Conservation (phyloP, 2,797 vertebrate species). For the Philypnodon macrostomus region DNA sequence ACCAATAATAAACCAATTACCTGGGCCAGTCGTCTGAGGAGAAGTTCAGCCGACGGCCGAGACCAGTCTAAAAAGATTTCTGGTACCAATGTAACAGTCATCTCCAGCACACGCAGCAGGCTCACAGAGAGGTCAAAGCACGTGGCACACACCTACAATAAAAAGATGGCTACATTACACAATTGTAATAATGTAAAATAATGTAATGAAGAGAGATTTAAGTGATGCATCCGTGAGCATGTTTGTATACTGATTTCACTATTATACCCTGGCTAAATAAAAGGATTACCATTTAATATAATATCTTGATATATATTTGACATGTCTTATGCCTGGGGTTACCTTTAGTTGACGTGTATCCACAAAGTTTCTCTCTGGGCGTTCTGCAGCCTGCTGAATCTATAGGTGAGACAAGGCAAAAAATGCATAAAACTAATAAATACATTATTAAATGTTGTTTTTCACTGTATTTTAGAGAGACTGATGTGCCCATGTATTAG, state of each 20-base stretch:
- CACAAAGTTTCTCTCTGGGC: slow-evolving; percentile 95
- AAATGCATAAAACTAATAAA: no score
- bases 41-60: slow-evolving; percentile 89
- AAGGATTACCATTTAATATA: no score
- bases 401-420: slow-evolving; percentile 41
- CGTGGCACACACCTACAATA: slow-evolving; percentile 87
- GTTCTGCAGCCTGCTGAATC: slow-evolving; percentile 98
- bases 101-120: slow-evolving; percentile 93
- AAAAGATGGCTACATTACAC: not conserved
- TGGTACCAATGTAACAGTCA: slow-evolving; percentile 92
- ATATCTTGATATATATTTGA: no score
- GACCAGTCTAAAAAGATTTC: slow-evolving; percentile 95
- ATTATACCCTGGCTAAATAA: no score
- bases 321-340: no score
- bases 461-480: no score
- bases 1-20: slow-evolving; percentile 49
- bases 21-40: slow-evolving; percentile 93
- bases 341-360: slow-evolving; percentile 97
- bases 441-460: no score
- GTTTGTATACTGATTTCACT: not conserved
- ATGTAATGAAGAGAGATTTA: not conserved
- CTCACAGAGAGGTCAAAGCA: slow-evolving; percentile 99
- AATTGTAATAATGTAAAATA: not conserved
- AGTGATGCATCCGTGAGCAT: not conserved
- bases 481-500: no score